Evolutionary conservation across 2,888 invertebrate species (phyloP).

Genomic region (Rhodophaea formosa): DNA sequence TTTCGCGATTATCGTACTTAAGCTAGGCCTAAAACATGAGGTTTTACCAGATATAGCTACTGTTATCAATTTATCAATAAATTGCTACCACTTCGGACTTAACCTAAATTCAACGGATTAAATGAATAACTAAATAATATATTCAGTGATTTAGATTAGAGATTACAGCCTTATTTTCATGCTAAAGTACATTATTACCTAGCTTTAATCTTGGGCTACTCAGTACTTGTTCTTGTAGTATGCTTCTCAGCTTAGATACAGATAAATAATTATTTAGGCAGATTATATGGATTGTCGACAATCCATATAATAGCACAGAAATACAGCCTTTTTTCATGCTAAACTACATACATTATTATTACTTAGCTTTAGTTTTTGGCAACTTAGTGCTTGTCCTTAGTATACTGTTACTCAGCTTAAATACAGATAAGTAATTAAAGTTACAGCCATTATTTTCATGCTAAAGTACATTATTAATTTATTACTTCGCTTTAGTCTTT

Average conservation of each 20-base stretch:
- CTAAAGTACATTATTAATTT: no score
- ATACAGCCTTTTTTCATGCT: no score
- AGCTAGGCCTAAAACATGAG: not conserved
- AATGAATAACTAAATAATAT: conserved; percentile 7
- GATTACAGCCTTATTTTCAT: conserved; percentile 7
- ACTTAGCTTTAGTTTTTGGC: no score
- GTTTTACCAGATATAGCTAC: conserved; percentile 5
- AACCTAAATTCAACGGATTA: conserved; percentile 7
- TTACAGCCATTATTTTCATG: no score
- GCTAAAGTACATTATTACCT: not conserved
- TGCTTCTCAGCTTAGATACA: not conserved
- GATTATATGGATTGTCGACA: no score
- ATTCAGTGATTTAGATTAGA: conserved; percentile 3
- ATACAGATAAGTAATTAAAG: no score
- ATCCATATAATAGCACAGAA: no score
- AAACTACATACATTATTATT: no score
- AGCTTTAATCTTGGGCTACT: not conserved
- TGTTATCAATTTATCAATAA: conserved; percentile 6
- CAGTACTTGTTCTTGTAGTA: not conserved
- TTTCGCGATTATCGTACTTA: not conserved
- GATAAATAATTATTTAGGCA: no score
- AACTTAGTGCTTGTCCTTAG: no score
- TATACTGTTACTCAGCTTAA: no score
- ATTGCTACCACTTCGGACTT: conserved; percentile 6
- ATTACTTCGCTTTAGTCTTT: no score